Percentiles rank a stretch among this genome's conserved stretches.
Conservation (phyloP, 2,113 vertebrate genomes). For the Pseudorasbora parva region DNA sequence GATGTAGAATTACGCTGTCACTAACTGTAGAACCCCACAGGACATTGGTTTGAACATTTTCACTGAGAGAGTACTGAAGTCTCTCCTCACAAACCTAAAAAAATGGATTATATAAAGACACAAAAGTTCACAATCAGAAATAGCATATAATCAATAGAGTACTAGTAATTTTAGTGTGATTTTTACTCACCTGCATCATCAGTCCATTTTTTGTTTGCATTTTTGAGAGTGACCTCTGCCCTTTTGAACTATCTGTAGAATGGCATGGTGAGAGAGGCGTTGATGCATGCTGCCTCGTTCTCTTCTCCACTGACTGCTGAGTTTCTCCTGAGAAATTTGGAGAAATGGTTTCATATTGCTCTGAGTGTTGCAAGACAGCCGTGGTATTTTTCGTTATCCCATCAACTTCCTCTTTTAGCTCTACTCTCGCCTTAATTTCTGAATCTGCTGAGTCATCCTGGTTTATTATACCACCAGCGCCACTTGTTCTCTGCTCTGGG, state of each 20-base stretch:
- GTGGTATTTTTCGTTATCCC: slow-evolving; percentile 45
- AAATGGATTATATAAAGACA: background rate
- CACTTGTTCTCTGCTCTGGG: slow-evolving; percentile 63
- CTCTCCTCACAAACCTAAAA: slow-evolving; percentile 88
- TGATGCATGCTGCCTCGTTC: slow-evolving; percentile 45
- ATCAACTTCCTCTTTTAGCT: slow-evolving; percentile 58
- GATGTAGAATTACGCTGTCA: slow-evolving; percentile 68
- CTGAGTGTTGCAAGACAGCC: slow-evolving; percentile 22
- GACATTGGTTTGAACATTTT: slow-evolving; percentile 86
- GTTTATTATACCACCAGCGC: slow-evolving; percentile 34
- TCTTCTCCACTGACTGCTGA: slow-evolving; percentile 52
- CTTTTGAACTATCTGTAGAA: slow-evolving; percentile 66
- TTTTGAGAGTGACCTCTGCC: slow-evolving; percentile 73
- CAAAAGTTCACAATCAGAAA: background rate
- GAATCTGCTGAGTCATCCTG: slow-evolving; percentile 30
- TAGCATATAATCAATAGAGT: background rate
- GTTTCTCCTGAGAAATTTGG: slow-evolving; percentile 44
- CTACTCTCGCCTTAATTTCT: slow-evolving; percentile 45
- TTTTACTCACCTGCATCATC: slow-evolving; percentile 79
- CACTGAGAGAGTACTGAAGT: slow-evolving; percentile 84
- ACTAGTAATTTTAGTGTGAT: background rate
- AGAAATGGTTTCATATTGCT: slow-evolving; percentile 43
- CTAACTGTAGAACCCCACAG: slow-evolving; percentile 77
- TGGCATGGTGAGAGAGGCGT: slow-evolving; percentile 48
- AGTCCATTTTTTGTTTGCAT: slow-evolving; percentile 80